A percentile compares a stretch with the other conserved stretches of the same genome.
phyloP scores from a whole-genome alignment of 2,888 invertebrate genomes.

The Nephrotoma flavescens region DNA sequence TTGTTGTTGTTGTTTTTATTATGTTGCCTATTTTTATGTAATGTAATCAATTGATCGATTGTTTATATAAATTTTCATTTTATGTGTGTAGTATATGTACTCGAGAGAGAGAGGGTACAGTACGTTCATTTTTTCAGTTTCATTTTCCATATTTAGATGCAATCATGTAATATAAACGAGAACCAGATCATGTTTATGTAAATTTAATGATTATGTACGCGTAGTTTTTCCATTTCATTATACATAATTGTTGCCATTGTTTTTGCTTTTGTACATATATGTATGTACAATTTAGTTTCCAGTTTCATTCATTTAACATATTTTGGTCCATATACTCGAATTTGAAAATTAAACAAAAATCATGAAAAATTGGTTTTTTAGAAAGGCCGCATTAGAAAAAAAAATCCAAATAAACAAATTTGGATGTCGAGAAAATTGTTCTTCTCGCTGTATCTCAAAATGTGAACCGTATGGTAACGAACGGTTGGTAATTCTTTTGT shows the following conservation, averaged over 20 bases:
- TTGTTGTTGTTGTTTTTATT: background rate
- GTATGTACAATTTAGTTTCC: background rate
- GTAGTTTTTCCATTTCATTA: background rate
- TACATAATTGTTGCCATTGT: background rate
- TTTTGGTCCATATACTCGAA: background rate
- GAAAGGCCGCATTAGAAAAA: background rate
- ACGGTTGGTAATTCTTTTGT: background rate
- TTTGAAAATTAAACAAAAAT: background rate
- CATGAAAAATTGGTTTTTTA: background rate
- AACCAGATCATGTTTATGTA: background rate
- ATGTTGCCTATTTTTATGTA: background rate
- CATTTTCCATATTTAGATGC: background rate
- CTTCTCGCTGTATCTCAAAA: background rate
- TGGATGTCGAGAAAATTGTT: background rate
- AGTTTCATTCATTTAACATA: background rate
- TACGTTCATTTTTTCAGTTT: background rate
- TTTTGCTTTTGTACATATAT: background rate
- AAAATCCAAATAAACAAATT: background rate
- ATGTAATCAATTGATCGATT: background rate
- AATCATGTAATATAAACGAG: background rate
- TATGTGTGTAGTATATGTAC: background rate
- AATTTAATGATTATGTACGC: background rate
- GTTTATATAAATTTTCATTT: background rate
- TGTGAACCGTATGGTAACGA: background rate
- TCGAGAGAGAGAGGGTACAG: no score